phyloP scores from a whole-genome alignment of 2,113 vertebrate genomes.

The Atractosteus spatula region DNA sequence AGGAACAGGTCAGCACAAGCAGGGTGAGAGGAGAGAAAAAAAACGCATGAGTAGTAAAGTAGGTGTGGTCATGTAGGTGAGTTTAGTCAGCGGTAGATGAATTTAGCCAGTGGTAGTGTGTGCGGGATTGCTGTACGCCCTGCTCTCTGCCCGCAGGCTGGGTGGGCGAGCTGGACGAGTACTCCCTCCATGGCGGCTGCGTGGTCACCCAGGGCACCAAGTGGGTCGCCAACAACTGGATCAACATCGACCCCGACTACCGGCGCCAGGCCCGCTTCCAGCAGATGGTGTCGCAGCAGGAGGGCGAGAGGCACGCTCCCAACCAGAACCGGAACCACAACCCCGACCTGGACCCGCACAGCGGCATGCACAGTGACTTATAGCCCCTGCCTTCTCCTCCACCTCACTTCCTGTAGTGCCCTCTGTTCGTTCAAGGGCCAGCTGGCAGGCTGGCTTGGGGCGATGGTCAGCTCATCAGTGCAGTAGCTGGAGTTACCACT shows the following conservation, averaged over 20 bases:
- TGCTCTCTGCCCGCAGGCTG: constrained; percentile 67
- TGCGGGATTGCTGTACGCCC: background rate
- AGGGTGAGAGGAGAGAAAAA: too few species aligned
- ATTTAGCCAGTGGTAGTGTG: background rate
- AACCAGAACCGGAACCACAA: constrained; percentile 7
- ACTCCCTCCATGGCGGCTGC: constrained; percentile 89
- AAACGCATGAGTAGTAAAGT: background rate
- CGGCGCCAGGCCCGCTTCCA: constrained; percentile 83
- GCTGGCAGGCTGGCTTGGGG: too few species aligned
- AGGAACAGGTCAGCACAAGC: too few species aligned
- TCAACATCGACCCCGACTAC: constrained; percentile 89
- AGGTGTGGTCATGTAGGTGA: background rate
- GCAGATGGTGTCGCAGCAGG: constrained; percentile 78
- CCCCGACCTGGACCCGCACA: constrained; percentile 50
- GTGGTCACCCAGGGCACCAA: constrained; percentile 84
- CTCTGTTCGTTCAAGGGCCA: too few species aligned
- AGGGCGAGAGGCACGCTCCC: constrained; percentile 44
- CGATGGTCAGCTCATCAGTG: too few species aligned
- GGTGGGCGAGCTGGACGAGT: constrained; percentile 94
- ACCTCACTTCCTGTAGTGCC: too few species aligned
- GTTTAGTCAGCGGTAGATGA: background rate
- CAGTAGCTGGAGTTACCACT: too few species aligned
- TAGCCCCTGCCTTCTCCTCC: too few species aligned
- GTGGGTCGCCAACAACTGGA: constrained; percentile 94
- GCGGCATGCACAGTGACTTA: constrained; percentile 61